Base-by-base conservation (phyloP, 2,113 vertebrate species). In the Chrysochloris asiatica region DNA sequence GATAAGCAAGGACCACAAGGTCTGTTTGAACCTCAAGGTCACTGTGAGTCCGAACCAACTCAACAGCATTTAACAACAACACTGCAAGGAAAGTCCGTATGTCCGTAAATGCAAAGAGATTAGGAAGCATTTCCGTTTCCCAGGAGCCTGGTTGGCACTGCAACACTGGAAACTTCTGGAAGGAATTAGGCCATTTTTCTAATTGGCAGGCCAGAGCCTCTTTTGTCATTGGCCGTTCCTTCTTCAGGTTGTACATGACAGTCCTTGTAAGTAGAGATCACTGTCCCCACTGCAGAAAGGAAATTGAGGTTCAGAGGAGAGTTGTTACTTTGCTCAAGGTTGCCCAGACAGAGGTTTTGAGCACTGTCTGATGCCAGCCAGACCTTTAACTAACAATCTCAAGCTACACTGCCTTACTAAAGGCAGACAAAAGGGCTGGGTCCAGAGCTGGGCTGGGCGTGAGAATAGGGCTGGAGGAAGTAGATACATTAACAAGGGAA, bases 211-310 rank as follows among this genome's bases (percentile, higher is more conserved):
- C 85, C 76, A 52, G 26, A 69, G 54, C 7, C n/a, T 22, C 24
- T 47, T 47, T 63, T 50, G 2, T 0, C 33, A 33, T 3, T 17
- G 36, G 43, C 17, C 19, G 9, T 24, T 11, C 26, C 9, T 61
- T 2, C 83, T 59, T 56, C 11, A 1, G 26, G 24, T 17, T 17
- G 65, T 24, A 71, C 43, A 1, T 61, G 59, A 56, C 59, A 28
- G 13, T 2, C 7, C n/a, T 41, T 22, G 33, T 67, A 30, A 2
- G 8, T 6, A 14, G 48, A 45, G 28, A 1, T 22, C 14, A 0
- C 61, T 59, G 45, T 54, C 63, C 17, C n/a, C 12, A 4, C 4
- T 8, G 3, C 17, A 59, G 59, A 63, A 43, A 80, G 45, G 72
- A 65, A n/a, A 11, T 33, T 4, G 92, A 71, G 33, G 22, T 79